Evolutionary conservation across 1,140 invertebrate genomes (phyloP), one percentile per base, ranked within the genome.

Genomic region (Phortica variegata): DNA sequence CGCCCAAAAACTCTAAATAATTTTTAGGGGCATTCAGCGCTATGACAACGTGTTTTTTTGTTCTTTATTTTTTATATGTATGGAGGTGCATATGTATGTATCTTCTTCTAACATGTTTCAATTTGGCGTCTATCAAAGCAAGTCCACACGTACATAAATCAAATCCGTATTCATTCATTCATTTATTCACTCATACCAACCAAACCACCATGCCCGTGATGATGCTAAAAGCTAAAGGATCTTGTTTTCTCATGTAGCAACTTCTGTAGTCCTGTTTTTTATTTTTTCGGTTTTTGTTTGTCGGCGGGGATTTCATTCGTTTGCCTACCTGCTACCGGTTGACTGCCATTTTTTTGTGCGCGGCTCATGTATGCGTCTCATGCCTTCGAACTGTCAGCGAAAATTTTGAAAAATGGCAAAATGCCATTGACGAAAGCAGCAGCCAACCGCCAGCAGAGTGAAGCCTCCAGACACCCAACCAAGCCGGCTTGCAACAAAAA

Each of bases 361-460:
- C 31, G 3, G 15, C 9, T 6, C 49, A 43, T 44, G 44, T 36
- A 13, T 40, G 29, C 41, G 37, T 37, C 49, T 33, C 42, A 36
- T 23, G 38, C 43, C 29, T 40, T 49, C 38, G 40, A n/a, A 63
- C 54, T 71, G 66, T 71, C 66, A 70, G 66, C 62, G 55, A 54
- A 70, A 70, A 70, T 70, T 61, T 61, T 70, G 66, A 71, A 71
- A 71, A 71, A 71, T 71, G 66, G 66, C 60, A 55, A 71, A 63
- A 71, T 71, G 59, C 55, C 66, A 70, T 70, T 70, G 66, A 71
- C 56, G 62, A 63, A 63, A 66, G 62, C 54, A 62, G 61, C n/a
- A 15, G 17, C 1, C n/a, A 33, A 32, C 8, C 39, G 58, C 53
- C 50, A 56, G 41, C 36, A 37, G 47, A 61, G 48, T 49, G 18